Evolutionary conservation across 2,113 vertebrate species (phyloP).

Genomic region (Pseudorasbora parva): DNA sequence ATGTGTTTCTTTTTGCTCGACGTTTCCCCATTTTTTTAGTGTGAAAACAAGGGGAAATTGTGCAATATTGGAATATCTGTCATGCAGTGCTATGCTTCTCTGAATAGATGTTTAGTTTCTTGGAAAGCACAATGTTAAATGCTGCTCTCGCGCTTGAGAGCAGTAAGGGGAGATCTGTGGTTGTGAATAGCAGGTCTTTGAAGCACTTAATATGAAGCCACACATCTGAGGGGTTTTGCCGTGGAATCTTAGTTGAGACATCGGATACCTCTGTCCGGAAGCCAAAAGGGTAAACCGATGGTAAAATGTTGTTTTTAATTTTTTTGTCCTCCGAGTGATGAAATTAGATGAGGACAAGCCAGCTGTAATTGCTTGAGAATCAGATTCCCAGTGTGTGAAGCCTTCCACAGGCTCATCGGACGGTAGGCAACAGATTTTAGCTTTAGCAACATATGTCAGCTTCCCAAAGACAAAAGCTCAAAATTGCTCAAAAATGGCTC

Average conservation of each 20-base stretch:
- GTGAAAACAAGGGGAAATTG: constrained; percentile 36
- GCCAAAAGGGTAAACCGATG: constrained; percentile 15
- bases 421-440: not conserved
- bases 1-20: constrained; percentile 30
- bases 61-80: constrained; percentile 35
- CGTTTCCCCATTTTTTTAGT: constrained; percentile 8
- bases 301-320: not conserved
- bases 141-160: constrained; percentile 29
- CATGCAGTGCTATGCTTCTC: constrained; percentile 22
- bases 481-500: not conserved
- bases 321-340: not conserved
- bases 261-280: constrained; percentile 15
- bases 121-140: constrained; percentile 23
- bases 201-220: constrained; percentile 8
- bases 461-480: not conserved
- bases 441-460: not conserved
- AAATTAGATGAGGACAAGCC: constrained; percentile 5
- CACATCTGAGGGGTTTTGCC: constrained; percentile 12
- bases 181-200: constrained; percentile 26
- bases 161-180: constrained; percentile 19
- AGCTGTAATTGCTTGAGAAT: constrained; percentile 3
- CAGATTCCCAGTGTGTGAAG: not conserved
- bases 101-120: constrained; percentile 32
- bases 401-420: not conserved
- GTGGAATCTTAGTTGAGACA: not conserved